These are phyloP conservation scores for Caenorhabditis macrosperma DNA, from an alignment of 2,888 invertebrate genomes.

Conservation along the genomic window DNA sequence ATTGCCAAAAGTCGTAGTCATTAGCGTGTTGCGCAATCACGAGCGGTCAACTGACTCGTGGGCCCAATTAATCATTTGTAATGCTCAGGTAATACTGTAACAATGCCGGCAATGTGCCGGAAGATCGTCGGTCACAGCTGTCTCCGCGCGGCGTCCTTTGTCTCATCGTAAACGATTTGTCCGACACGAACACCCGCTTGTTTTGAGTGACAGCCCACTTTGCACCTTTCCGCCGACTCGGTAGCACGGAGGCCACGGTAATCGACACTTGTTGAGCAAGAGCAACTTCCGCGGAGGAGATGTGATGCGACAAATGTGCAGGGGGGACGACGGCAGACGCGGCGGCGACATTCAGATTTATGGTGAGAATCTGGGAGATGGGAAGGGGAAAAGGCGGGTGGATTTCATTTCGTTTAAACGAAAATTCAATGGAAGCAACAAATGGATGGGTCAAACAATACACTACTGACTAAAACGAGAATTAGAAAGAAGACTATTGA, in stretches of 20 bases:
- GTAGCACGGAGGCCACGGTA: constrained; percentile 25
- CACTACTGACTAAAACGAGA: constrained; percentile 25
- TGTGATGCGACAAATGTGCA: constrained; percentile 29
- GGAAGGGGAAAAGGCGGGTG: not conserved
- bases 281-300: constrained; percentile 45
- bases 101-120: constrained; percentile 34
- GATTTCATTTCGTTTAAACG: not conserved
- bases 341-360: constrained; percentile 46
- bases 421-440: constrained; percentile 1
- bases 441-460: not conserved
- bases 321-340: constrained; percentile 23
- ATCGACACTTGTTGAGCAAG: constrained; percentile 44
- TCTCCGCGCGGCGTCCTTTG: constrained; percentile 49
- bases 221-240: constrained; percentile 60
- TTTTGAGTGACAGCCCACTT: constrained; percentile 59
- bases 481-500: not conserved
- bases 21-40: constrained; percentile 36
- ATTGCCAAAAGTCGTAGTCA: constrained; percentile 15
- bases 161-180: constrained; percentile 60
- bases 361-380: constrained; percentile 52
- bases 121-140: constrained; percentile 36
- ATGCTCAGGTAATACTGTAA: constrained; percentile 33
- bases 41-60: constrained; percentile 37
- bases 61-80: constrained; percentile 36
- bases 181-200: constrained; percentile 39